These are phyloP conservation scores for Stigmatopora argus DNA, from an alignment of 2,113 vertebrate species.

Conservation along the genomic window DNA sequence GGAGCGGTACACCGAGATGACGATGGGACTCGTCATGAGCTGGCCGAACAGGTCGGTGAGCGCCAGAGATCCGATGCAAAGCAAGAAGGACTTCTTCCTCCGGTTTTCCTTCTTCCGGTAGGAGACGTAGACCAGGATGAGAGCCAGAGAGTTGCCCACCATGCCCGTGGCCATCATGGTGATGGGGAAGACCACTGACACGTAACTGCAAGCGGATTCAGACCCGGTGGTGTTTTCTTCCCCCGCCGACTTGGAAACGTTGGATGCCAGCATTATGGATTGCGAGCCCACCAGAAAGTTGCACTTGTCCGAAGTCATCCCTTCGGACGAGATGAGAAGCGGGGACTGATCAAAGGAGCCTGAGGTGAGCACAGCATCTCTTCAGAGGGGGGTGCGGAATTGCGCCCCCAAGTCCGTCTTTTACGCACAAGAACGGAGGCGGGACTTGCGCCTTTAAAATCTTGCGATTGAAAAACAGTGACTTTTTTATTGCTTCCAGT, in stretches of 20 bases:
- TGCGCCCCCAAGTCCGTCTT: constrained; percentile 28
- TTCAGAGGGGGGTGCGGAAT: constrained; percentile 35
- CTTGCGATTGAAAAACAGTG: no score
- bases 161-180: constrained; percentile 90
- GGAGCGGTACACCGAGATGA: constrained; percentile 86
- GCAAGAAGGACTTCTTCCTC: constrained; percentile 83
- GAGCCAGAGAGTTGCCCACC: constrained; percentile 87
- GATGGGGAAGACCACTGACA: constrained; percentile 84
- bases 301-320: constrained; percentile 49
- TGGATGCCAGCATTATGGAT: constrained; percentile 49
- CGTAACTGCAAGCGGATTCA: constrained; percentile 63
- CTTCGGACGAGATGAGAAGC: constrained; percentile 8
- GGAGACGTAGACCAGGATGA: constrained; percentile 80
- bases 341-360: not conserved
- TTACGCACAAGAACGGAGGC: constrained; percentile 35
- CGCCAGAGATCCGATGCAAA: constrained; percentile 91
- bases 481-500: no score
- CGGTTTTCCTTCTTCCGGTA: constrained; percentile 81
- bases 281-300: constrained; percentile 12
- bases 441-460: constrained; percentile 26
- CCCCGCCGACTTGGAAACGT: constrained; percentile 47
- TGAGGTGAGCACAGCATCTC: constrained; percentile 6
- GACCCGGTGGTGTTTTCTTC: constrained; percentile 46
- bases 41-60: constrained; percentile 88
- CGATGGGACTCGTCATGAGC: constrained; percentile 87